Evolutionary conservation across 2,113 vertebrate genomes (phyloP), one percentile per base, ranked within the genome.

Genomic region (Triplophysa siluroides): DNA sequence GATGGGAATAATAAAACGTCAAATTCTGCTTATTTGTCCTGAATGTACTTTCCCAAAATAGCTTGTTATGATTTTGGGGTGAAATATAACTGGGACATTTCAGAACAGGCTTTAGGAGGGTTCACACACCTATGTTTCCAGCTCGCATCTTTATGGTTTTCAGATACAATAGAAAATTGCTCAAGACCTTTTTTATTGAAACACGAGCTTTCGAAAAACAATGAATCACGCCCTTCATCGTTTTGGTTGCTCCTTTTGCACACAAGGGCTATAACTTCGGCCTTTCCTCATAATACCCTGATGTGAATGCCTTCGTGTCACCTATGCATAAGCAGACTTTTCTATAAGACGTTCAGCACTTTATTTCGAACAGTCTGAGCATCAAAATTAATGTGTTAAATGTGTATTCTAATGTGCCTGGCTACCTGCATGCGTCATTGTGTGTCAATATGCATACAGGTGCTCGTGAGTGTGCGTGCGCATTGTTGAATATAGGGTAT

Each of bases 251-350:
- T 86, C 47, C 64, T 81, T 79, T 88, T 88, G 84, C 83, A 87
- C 71, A 86, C 81, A 81, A 90, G 91, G 88, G 86, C 90, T 89
- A 81, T 65, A 87, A 79, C 84, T 78, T 87, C 86, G 90, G 87
- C 83, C 84, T 90, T 89, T 87, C 87, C 86, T 87, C 84, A 83
- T 83, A 84, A 38, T 83, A 86, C 86, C 77, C 83, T 85, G 86
- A 90, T 90, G 85, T 88, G 83, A 84, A 76, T 83, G 85, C 89
- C 89, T 87, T 80, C 83, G 86, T 76, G 83, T 81, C 81, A 79
- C 77, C 80, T 50, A 45, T 69, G 62, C 50, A 81, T 83, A 88
- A 21, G 45, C 86, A 85, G 26, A 83, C 73, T 68, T 82, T 86
- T 45, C 43, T 85, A 87, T 26, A 79, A 41, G 81, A 58, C 80